Evolutionary conservation across 2,113 vertebrate genomes (phyloP).

Genomic region (Piaya cayana): DNA sequence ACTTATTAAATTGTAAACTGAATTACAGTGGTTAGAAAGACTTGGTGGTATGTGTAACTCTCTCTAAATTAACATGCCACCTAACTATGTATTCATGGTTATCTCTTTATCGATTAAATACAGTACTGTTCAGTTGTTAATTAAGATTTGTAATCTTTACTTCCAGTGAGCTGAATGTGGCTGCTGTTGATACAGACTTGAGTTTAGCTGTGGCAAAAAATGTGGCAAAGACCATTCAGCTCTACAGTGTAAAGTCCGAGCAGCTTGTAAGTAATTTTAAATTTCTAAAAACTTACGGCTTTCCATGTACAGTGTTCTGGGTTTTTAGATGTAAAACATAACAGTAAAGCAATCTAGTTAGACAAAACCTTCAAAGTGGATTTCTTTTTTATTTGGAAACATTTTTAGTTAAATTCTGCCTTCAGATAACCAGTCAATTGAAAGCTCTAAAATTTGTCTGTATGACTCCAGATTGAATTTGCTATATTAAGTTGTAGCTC

Average conservation of each 20-base stretch:
- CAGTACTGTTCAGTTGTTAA: not conserved
- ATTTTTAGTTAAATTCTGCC: not conserved
- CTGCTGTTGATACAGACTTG: slow-evolving; percentile 89
- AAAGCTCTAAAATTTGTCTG: not conserved
- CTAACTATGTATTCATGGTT: slow-evolving; percentile 15
- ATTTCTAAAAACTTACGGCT: not conserved
- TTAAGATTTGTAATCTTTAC: slow-evolving; percentile 37
- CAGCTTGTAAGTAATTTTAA: slow-evolving; percentile 86
- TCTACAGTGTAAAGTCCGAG: slow-evolving; percentile 95
- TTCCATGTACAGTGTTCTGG: not conserved
- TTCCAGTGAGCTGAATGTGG: slow-evolving; percentile 92
- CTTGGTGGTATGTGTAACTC: slow-evolving; percentile 27
- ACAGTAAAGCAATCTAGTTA: not conserved
- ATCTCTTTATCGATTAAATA: not conserved
- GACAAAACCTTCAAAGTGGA: not conserved
- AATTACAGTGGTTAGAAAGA: slow-evolving; percentile 10
- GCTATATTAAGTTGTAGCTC: not conserved
- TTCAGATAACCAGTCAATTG: not conserved
- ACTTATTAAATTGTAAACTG: slow-evolving; percentile 60
- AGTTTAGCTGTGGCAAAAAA: slow-evolving; percentile 92
- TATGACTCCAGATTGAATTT: not conserved
- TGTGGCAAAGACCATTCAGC: slow-evolving; percentile 92
- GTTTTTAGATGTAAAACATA: not conserved
- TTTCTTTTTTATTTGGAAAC: not conserved
- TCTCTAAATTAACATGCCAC: slow-evolving; percentile 10